A percentile compares a stretch with the other conserved stretches of the same genome.
phyloP scores from a whole-genome alignment of 2,888 invertebrate species.

The Neoascia interrupta region DNA sequence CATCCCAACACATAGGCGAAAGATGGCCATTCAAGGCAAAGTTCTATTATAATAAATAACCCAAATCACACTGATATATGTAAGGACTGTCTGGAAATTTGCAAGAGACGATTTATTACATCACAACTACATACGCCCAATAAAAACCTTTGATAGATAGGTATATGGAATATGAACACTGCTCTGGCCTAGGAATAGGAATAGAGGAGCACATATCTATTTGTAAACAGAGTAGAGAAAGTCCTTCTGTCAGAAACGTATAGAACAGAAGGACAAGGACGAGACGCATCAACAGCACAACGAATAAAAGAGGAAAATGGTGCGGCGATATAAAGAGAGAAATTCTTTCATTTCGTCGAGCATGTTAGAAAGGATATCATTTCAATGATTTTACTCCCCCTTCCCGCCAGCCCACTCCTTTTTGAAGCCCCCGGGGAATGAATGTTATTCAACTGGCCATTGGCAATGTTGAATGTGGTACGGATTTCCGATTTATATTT shows the following conservation, averaged over 20 bases:
- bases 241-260: no score
- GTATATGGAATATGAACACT: conserved; percentile 35
- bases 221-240: no score
- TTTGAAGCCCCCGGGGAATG: not conserved
- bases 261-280: not conserved
- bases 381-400: not conserved
- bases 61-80: conserved; percentile 37
- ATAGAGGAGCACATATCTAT: not conserved
- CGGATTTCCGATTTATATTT: conserved; percentile 37
- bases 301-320: not conserved
- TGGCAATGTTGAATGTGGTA: conserved; percentile 29
- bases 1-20: no score
- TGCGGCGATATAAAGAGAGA: not conserved
- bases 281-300: not conserved
- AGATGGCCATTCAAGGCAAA: not conserved
- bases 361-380: not conserved
- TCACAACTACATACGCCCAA: conserved; percentile 24
- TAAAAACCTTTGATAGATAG: conserved; percentile 26
- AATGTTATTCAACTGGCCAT: conserved; percentile 16
- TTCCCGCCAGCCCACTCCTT: not conserved
- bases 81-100: conserved; percentile 35
- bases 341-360: not conserved
- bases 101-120: conserved; percentile 42
- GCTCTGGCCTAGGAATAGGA: not conserved
- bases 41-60: conserved; percentile 34